Evolutionary conservation across 1,140 invertebrate genomes (phyloP).

Genomic region (Aplysia californica): DNA sequence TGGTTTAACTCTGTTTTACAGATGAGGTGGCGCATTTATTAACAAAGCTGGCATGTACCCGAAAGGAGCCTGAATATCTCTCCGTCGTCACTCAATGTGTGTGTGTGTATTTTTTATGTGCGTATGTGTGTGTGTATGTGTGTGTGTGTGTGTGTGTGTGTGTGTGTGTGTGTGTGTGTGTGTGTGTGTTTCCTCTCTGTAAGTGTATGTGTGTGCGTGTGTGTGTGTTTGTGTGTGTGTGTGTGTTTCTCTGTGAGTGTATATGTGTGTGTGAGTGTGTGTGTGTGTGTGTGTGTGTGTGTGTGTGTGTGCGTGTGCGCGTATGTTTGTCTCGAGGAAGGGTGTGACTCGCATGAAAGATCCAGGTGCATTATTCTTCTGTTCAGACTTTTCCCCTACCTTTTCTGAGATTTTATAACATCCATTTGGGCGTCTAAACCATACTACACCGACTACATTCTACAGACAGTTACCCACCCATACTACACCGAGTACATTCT

Average conservation of each 20-base stretch:
- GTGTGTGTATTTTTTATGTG: slow-evolving; percentile 1
- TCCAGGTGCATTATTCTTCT: background rate
- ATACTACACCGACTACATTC: background rate
- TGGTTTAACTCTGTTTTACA: background rate
- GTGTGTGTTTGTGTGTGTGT: too few relatives aligned
- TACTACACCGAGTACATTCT: background rate
- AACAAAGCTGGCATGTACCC: background rate
- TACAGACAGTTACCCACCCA: background rate
- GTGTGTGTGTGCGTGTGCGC: slow-evolving; percentile 15
- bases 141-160: background rate
- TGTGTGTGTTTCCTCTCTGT: too few relatives aligned
- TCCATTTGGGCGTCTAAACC: background rate
- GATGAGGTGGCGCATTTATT: background rate
- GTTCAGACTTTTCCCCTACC: background rate
- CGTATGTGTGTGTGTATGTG: background rate
- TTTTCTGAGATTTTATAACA: background rate
- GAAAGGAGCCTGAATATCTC: background rate
- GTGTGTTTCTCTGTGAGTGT: too few relatives aligned
- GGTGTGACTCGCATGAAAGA: background rate
- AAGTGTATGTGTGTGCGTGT: too few relatives aligned
- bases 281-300: slow-evolving; percentile 19
- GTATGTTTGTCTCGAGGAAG: background rate
- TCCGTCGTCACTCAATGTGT: background rate
- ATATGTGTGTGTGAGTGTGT: background rate
- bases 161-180: slow-evolving; percentile 6